Evolutionary conservation across 2,113 vertebrate species (phyloP).

Genomic region (Motacilla tschutschensis): DNA sequence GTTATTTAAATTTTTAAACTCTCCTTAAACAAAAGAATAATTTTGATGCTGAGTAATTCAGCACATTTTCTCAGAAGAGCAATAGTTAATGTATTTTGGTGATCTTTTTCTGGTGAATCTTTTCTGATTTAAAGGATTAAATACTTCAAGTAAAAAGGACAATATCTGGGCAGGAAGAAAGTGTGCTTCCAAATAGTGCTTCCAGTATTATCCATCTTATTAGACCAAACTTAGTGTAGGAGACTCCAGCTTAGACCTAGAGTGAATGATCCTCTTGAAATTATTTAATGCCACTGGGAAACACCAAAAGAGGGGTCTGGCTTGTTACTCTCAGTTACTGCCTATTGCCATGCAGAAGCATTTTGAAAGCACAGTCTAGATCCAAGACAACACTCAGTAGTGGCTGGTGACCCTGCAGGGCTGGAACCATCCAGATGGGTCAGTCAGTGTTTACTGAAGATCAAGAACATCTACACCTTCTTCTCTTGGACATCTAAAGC

Average conservation of each 20-base stretch:
- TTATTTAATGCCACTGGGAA: neutral
- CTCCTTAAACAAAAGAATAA: neutral
- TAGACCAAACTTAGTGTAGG: neutral
- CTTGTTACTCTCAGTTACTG: neutral
- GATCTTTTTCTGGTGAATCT: neutral
- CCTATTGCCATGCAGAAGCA: neutral
- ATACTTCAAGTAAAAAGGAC: neutral
- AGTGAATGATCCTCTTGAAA: neutral
- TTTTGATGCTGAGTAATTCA: slow-evolving; percentile 9
- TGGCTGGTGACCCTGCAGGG: neutral
- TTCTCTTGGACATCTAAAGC: neutral
- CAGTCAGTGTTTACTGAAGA: neutral
- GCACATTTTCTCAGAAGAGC: neutral
- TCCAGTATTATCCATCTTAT: neutral
- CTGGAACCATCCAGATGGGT: neutral
- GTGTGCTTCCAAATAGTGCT: neutral
- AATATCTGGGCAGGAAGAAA: neutral
- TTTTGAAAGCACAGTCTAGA: neutral
- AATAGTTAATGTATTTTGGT: neutral
- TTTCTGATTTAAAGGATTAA: neutral
- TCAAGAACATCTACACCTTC: neutral
- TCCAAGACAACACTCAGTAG: neutral
- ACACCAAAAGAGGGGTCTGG: neutral
- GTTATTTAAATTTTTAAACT: neutral
- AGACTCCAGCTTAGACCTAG: neutral